Percentiles rank a stretch among this genome's conserved stretches.
Evolutionary conservation across 2,888 invertebrate genomes (phyloP).

Genomic region (Acanthopleura granulata): DNA sequence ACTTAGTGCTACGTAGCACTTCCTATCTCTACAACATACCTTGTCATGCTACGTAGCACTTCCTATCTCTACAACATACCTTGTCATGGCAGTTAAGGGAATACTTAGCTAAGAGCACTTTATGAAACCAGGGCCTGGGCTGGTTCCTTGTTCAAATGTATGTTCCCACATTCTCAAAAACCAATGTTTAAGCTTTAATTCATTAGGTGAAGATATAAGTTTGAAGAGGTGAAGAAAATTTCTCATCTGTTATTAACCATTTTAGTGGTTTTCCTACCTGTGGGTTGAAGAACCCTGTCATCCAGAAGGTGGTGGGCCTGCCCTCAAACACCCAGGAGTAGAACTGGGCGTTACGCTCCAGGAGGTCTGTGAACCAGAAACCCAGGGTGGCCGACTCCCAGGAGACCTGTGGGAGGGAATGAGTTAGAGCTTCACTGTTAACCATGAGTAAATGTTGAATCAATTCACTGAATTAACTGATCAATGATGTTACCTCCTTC

Average conservation of each 20-base stretch:
- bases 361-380: conserved; percentile 98
- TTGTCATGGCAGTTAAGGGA: no score
- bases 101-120: no score
- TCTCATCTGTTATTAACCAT: not conserved
- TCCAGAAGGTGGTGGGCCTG: conserved; percentile 92
- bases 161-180: not conserved
- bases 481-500: no score
- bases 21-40: no score
- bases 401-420: conserved; percentile 78
- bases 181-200: not conserved
- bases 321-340: conserved; percentile 84
- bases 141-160: no score
- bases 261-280: conserved; percentile 78
- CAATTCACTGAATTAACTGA: no score
- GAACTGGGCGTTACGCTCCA: conserved; percentile 93
- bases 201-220: not conserved
- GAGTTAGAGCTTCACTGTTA: not conserved
- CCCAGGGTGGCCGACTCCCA: conserved; percentile 98
- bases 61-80: no score
- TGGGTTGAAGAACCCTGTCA: conserved; percentile 98
- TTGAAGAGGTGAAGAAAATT: not conserved
- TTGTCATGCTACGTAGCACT: no score
- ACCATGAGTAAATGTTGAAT: no score
- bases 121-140: no score
- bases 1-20: no score